A percentile compares a stretch with the other conserved stretches of the same genome.
phyloP scores from a whole-genome alignment of 1,140 invertebrate species.

The Aphaenogaster floridana region DNA sequence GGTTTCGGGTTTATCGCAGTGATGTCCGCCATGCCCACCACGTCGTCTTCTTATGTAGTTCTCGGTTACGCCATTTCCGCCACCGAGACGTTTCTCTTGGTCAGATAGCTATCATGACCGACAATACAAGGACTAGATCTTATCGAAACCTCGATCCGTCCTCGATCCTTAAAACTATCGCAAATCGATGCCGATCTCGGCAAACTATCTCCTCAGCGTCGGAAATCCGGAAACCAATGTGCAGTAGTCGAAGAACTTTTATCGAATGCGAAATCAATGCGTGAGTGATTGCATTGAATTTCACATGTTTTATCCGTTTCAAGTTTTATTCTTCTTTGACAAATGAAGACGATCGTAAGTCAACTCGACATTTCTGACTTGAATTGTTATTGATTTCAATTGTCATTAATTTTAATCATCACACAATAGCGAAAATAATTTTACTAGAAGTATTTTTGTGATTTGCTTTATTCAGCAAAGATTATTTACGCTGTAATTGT shows the following conservation, averaged over 20 bases:
- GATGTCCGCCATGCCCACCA: constrained; percentile 50
- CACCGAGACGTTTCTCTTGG: constrained; percentile 30
- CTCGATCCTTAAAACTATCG: constrained; percentile 41
- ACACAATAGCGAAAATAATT: neutral
- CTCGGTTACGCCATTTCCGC: constrained; percentile 43
- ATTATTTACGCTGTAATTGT: neutral
- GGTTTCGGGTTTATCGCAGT: constrained; percentile 78
- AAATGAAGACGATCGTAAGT: neutral
- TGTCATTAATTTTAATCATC: neutral
- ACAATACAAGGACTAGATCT: constrained; percentile 44
- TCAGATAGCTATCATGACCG: constrained; percentile 55
- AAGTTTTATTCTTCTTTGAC: constrained; percentile 9
- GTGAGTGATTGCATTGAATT: constrained; percentile 1
- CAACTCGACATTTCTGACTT: constrained; percentile 8
- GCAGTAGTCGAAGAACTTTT: constrained; percentile 10
- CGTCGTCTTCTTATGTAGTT: constrained; percentile 43
- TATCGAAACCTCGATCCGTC: constrained; percentile 37
- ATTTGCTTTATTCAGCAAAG: neutral
- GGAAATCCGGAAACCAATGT: constrained; percentile 37
- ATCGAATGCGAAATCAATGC: constrained; percentile 36
- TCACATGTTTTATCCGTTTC: neutral
- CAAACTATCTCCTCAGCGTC: neutral
- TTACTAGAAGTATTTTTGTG: neutral
- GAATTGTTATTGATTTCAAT: constrained; percentile 8
- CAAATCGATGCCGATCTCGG: constrained; percentile 31